These are phyloP conservation scores for Lophochroa leadbeateri DNA, from an alignment of 2,113 vertebrate genomes.

Conservation along the genomic window DNA sequence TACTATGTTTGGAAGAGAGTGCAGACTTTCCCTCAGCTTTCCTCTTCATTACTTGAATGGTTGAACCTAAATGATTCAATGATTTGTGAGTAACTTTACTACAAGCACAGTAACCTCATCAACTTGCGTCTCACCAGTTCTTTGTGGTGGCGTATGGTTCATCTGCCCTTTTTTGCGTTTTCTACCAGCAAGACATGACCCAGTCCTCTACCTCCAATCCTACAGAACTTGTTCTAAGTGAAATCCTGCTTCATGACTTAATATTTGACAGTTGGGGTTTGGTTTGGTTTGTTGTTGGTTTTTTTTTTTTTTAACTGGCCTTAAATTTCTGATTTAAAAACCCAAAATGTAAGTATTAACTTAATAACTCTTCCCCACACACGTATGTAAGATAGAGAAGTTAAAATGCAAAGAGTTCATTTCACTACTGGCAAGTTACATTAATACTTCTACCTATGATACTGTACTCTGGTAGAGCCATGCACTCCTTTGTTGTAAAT, in stretches of 20 bases:
- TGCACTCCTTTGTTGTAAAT: neutral
- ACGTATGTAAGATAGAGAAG: neutral
- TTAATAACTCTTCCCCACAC: neutral
- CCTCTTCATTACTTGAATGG: neutral
- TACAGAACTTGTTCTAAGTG: neutral
- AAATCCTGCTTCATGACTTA: neutral
- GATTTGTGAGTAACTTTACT: neutral
- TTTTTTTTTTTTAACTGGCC: neutral
- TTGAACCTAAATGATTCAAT: neutral
- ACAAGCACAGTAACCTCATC: neutral
- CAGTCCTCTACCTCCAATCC: neutral
- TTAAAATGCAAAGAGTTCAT: constrained; percentile 42
- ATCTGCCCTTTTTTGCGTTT: neutral
- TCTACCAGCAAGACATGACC: neutral
- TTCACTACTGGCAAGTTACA: neutral
- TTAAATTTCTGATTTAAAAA: constrained; percentile 21
- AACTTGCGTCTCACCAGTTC: neutral
- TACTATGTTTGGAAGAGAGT: neutral
- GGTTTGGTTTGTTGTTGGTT: neutral
- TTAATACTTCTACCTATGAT: neutral
- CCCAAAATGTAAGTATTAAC: neutral
- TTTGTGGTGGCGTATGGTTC: neutral
- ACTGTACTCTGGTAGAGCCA: neutral
- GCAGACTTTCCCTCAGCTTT: neutral
- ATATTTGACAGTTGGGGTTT: neutral